phyloP scores from a whole-genome alignment of 2,888 invertebrate genomes.

The Hydrotaea diabolus region DNA sequence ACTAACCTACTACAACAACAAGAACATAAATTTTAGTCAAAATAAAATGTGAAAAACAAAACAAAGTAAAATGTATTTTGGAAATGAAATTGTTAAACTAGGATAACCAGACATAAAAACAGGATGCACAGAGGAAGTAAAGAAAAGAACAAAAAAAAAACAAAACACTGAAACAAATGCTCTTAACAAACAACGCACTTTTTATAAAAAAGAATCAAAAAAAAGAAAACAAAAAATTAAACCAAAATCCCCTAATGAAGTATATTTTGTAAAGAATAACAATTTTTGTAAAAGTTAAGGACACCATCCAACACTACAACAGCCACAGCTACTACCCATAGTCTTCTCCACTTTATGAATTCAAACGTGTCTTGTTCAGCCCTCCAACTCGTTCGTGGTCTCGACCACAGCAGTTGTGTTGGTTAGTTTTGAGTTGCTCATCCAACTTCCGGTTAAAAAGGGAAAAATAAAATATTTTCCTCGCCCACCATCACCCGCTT shows the following conservation, averaged over 20 bases:
- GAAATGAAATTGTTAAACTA: constrained; percentile 34
- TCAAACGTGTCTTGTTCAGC: background rate
- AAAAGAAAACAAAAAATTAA: background rate
- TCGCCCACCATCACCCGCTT: too few species aligned
- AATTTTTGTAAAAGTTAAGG: background rate
- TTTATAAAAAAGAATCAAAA: background rate
- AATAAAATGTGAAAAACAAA: constrained; percentile 10
- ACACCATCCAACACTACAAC: constrained; percentile 18
- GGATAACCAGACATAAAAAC: background rate
- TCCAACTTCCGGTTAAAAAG: too few species aligned
- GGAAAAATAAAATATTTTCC: too few species aligned
- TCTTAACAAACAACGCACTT: constrained; percentile 3
- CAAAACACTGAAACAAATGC: background rate
- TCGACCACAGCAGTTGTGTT: too few species aligned
- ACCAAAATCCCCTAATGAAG: background rate
- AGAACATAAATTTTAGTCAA: background rate
- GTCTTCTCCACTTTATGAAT: constrained; percentile 2
- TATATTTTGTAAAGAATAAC: background rate
- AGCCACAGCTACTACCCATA: constrained; percentile 5
- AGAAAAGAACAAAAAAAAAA: background rate
- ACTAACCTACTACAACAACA: background rate
- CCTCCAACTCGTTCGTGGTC: too few species aligned
- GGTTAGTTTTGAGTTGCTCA: too few species aligned
- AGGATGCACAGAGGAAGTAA: constrained; percentile 1
- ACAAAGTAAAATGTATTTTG: constrained; percentile 34